These are phyloP conservation scores for Matsumyia berberina DNA, from an alignment of 2,888 invertebrate species.

Conservation along the genomic window DNA sequence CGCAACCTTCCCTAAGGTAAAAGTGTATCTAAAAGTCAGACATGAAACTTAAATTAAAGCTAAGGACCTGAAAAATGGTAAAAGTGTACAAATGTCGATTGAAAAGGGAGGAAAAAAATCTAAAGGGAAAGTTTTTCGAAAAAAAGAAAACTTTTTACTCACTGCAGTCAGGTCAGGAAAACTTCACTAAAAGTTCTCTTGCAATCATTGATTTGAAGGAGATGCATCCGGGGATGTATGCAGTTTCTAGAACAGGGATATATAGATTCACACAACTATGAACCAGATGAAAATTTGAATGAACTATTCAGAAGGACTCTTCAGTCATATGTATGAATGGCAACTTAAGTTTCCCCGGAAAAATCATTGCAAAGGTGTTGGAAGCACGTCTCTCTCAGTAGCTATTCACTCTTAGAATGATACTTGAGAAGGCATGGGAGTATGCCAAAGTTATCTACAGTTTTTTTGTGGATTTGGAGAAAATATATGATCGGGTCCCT, in stretches of 20 bases:
- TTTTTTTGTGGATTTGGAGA: no score
- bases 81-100: background rate
- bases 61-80: background rate
- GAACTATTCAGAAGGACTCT: background rate
- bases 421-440: no score
- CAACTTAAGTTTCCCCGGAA: no score
- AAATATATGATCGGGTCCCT: no score
- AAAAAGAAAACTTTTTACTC: slow-evolving; percentile 3
- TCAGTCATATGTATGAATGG: no score
- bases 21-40: background rate
- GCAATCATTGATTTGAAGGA: slow-evolving; percentile 27
- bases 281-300: background rate
- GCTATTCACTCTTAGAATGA: no score
- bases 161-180: slow-evolving; percentile 37
- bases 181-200: slow-evolving; percentile 35
- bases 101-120: background rate
- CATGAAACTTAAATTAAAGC: background rate
- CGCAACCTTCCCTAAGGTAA: no score
- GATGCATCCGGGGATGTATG: background rate
- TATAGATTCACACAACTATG: no score
- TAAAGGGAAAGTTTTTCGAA: background rate
- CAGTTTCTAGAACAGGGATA: background rate
- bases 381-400: no score
- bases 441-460: no score
- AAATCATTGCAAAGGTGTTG: no score